These are phyloP conservation scores for Siderastrea radians DNA, from an alignment of 92 coral and sea anemone species.

Conservation along the genomic window DNA sequence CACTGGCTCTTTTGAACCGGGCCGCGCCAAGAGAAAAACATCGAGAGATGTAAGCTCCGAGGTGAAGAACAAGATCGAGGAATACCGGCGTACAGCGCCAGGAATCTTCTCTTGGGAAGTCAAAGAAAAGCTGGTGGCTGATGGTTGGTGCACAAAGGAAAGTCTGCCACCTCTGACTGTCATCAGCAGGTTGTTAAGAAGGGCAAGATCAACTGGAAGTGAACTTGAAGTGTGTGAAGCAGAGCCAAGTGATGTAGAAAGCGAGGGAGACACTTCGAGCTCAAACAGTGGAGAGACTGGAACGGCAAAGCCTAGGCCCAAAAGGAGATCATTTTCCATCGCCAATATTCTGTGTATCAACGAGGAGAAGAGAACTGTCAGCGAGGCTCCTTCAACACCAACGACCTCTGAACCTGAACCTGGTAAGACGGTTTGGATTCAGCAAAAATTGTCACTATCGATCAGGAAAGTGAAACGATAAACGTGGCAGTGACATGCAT, in stretches of 20 bases:
- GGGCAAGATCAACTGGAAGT: slow-evolving; percentile 54
- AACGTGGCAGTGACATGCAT: background rate
- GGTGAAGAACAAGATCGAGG: slow-evolving; percentile 74
- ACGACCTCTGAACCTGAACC: background rate
- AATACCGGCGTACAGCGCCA: slow-evolving; percentile 61
- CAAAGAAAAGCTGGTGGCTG: slow-evolving; percentile 70
- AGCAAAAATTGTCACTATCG: background rate
- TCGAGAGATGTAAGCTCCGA: slow-evolving; percentile 60
- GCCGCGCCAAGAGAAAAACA: slow-evolving; percentile 51
- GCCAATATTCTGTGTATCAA: slow-evolving; percentile 74
- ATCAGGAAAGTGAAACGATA: background rate
- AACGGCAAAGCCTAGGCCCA: slow-evolving; percentile 37
- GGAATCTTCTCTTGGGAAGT: slow-evolving; percentile 82
- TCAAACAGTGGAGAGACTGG: slow-evolving; percentile 36
- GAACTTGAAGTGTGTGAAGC: slow-evolving; percentile 43
- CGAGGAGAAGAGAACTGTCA: slow-evolving; percentile 45
- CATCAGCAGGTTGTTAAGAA: slow-evolving; percentile 70
- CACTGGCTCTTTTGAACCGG: slow-evolving; percentile 94
- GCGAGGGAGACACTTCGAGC: slow-evolving; percentile 53
- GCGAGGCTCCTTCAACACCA: slow-evolving; percentile 17
- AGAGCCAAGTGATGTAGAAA: slow-evolving; percentile 46
- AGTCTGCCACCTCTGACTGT: slow-evolving; percentile 72
- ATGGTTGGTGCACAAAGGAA: slow-evolving; percentile 71
- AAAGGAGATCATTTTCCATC: slow-evolving; percentile 68
- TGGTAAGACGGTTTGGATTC: slow-evolving; percentile 8